Evolutionary conservation across 2,888 invertebrate genomes (phyloP).

Genomic region (Icerya purchasi): DNA sequence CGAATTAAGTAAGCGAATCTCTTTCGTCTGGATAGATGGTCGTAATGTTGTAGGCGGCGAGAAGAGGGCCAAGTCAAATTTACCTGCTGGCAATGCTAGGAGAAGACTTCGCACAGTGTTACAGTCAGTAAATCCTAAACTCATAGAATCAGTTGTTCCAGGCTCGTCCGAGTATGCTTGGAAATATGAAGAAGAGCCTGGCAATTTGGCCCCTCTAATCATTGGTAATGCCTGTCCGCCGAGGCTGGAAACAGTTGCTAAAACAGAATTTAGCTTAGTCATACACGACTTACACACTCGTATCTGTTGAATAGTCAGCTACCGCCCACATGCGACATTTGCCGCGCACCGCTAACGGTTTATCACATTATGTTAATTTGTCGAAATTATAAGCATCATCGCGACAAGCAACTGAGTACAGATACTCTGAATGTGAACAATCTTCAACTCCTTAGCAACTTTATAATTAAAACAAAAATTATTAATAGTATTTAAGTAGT

Average conservation of each 20-base stretch:
- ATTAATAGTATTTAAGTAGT: too few relatives aligned
- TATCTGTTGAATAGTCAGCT: neutral
- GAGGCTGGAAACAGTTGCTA: neutral
- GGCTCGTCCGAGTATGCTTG: neutral
- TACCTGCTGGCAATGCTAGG: neutral
- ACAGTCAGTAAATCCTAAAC: neutral
- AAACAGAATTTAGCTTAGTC: too few relatives aligned
- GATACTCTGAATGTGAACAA: neutral
- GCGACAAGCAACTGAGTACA: neutral
- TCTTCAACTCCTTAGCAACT: too few relatives aligned
- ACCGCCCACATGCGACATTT: neutral
- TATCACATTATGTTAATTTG: neutral
- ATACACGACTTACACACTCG: neutral
- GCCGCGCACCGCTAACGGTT: neutral
- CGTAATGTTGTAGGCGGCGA: neutral
- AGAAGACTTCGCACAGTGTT: neutral
- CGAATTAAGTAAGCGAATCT: neutral
- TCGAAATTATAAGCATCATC: neutral
- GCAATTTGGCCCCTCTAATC: neutral
- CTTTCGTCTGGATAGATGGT: neutral
- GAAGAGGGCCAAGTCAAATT: neutral
- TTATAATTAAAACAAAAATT: too few relatives aligned
- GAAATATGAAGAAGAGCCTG: neutral
- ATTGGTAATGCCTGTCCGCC: neutral
- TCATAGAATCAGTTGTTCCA: neutral